phyloP scores from a whole-genome alignment of 2,797 vertebrate genomes.

The Pampus argenteus region DNA sequence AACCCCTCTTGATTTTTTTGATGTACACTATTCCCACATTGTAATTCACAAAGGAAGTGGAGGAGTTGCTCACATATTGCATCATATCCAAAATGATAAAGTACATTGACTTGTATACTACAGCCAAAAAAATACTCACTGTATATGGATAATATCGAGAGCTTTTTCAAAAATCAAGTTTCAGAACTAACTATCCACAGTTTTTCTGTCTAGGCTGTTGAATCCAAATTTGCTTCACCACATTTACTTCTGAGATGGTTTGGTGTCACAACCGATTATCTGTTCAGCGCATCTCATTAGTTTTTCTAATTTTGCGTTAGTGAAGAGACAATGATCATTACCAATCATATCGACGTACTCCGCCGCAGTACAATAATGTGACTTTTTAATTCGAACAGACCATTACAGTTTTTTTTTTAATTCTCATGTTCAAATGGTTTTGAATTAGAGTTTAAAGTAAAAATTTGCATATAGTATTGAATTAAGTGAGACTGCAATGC shows the following conservation, averaged over 20 bases:
- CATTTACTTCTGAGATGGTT: background rate
- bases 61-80: constrained; percentile 44
- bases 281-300: background rate
- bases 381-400: constrained; percentile 8
- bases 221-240: background rate
- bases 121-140: too few relatives aligned
- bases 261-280: background rate
- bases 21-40: constrained; percentile 20
- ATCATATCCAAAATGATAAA: constrained; percentile 30
- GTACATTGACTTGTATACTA: background rate
- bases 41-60: constrained; percentile 37
- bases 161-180: too few relatives aligned
- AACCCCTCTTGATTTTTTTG: constrained; percentile 15
- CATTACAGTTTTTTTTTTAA: background rate
- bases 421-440: background rate
- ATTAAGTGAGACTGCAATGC: background rate
- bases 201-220: background rate
- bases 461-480: background rate
- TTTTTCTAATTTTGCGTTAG: background rate
- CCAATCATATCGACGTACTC: background rate
- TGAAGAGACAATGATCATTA: background rate
- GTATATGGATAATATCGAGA: background rate
- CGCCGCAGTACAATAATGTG: background rate
- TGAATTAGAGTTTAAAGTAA: constrained; percentile 1
- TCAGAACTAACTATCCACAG: background rate